phyloP scores from a whole-genome alignment of 2,888 invertebrate species.

The Eupithecia exiguata region DNA sequence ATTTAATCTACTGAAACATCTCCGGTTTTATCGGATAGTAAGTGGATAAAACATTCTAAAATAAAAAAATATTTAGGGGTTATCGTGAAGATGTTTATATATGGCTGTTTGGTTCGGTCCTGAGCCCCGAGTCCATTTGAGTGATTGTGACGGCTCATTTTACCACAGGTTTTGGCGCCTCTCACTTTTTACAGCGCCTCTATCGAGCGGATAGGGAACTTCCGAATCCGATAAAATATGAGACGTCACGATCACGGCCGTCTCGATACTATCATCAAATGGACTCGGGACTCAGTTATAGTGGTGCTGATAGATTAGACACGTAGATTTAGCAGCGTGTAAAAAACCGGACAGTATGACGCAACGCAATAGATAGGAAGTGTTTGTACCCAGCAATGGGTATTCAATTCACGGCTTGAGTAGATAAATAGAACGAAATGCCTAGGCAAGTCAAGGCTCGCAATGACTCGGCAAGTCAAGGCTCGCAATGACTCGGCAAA shows the following conservation, averaged over 20 bases:
- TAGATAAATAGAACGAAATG: neutral
- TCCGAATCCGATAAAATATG: too few species aligned
- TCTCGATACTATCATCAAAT: too few species aligned
- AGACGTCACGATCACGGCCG: too few species aligned
- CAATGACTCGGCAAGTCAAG: neutral
- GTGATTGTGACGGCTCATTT: too few species aligned
- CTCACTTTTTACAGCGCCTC: too few species aligned
- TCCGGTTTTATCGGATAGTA: constrained; percentile 48
- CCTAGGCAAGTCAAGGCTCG: too few species aligned
- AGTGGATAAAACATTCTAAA: constrained; percentile 34
- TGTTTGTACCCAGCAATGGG: neutral
- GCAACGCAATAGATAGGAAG: neutral
- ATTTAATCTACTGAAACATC: constrained; percentile 73
- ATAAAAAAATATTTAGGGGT: constrained; percentile 13
- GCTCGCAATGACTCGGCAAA: neutral
- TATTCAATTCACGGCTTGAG: neutral
- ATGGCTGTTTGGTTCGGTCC: too few species aligned
- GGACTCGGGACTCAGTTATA: too few species aligned
- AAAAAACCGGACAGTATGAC: neutral
- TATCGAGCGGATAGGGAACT: too few species aligned
- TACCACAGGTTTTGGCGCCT: too few species aligned
- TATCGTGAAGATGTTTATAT: neutral
- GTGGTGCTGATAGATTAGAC: too few species aligned
- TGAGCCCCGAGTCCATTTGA: too few species aligned
- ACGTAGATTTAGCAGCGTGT: neutral